phyloP scores from a whole-genome alignment of 2,113 vertebrate species.

The Elaphurus davidianus region DNA sequence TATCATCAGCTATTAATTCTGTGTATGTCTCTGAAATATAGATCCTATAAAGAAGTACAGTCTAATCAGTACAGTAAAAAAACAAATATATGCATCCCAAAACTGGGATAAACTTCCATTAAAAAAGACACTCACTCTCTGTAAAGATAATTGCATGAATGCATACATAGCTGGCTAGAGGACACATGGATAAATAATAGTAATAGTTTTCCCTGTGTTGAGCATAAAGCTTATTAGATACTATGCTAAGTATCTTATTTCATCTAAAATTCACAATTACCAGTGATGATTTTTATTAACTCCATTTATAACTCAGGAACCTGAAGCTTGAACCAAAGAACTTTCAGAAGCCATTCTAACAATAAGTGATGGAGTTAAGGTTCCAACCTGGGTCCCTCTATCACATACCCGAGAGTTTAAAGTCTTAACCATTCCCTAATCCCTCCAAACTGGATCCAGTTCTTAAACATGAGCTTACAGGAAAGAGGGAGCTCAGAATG shows the following conservation, averaged over 20 bases:
- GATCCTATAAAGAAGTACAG: neutral
- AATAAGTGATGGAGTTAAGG: neutral
- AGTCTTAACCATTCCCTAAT: neutral
- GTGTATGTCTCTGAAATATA: neutral
- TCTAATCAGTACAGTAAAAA: neutral
- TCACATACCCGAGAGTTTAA: neutral
- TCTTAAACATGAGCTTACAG: neutral
- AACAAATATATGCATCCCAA: neutral
- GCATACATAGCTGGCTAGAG: neutral
- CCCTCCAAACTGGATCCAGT: neutral
- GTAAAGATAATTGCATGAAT: neutral
- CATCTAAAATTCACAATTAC: constrained; percentile 2
- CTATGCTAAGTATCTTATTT: neutral
- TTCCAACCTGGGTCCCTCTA: neutral
- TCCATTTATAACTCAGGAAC: neutral
- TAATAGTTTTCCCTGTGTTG: neutral
- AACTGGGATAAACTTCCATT: neutral
- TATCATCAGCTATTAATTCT: neutral
- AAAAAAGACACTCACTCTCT: neutral
- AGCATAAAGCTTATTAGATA: neutral
- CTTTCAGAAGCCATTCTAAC: neutral
- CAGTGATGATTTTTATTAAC: neutral
- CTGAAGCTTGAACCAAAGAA: neutral
- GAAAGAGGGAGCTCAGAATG: neutral
- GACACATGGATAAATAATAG: neutral